These are phyloP conservation scores for Armadillidium nasatum DNA, from an alignment of 1,140 invertebrate genomes.

Conservation along the genomic window DNA sequence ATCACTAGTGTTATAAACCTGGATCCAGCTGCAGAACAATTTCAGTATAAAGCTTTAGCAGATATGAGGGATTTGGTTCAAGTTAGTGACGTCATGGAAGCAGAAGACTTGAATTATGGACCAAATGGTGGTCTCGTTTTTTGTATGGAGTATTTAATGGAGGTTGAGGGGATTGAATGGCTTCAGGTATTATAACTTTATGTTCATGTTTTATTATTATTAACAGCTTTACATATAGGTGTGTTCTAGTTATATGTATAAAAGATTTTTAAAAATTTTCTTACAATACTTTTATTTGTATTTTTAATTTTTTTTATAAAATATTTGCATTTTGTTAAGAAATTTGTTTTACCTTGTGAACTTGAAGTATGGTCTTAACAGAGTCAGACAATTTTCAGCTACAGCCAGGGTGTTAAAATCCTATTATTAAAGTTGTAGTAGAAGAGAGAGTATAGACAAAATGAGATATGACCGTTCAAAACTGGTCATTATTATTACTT, in stretches of 20 bases:
- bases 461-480: too few relatives aligned
- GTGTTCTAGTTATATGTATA: conserved; percentile 43
- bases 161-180: conserved; percentile 37
- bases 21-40: conserved; percentile 94
- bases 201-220: conserved; percentile 30
- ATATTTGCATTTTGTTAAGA: too few relatives aligned
- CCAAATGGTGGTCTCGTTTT: conserved; percentile 96
- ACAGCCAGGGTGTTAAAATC: too few relatives aligned
- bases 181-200: conserved; percentile 38
- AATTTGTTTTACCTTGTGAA: too few relatives aligned
- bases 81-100: conserved; percentile 94
- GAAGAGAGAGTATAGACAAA: too few relatives aligned
- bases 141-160: conserved; percentile 79
- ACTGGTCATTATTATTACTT: too few relatives aligned
- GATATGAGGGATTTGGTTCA: conserved; percentile 93
- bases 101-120: conserved; percentile 88
- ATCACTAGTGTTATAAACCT: conserved; percentile 87
- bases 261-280: too few relatives aligned
- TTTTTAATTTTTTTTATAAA: too few relatives aligned
- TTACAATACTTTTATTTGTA: too few relatives aligned
- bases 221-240: conserved; percentile 27
- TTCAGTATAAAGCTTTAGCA: conserved; percentile 79
- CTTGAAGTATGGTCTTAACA: too few relatives aligned
- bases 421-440: too few relatives aligned
- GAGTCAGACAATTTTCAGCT: too few relatives aligned